phyloP scores from a whole-genome alignment of 1,140 invertebrate species.

The Lucilia sericata region DNA sequence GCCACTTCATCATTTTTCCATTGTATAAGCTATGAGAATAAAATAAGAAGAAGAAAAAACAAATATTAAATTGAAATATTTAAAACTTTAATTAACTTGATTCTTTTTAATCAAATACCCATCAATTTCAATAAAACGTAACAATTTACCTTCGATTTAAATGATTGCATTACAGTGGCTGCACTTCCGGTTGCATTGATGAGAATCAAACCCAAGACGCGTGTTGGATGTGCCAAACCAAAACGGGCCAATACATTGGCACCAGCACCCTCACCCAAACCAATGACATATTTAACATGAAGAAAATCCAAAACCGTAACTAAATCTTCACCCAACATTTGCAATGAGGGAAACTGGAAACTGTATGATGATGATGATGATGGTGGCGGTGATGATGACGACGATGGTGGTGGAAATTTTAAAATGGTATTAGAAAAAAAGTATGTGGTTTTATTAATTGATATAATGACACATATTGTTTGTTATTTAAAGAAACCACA shows the following conservation, averaged over 20 bases:
- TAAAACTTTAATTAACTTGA: not conserved
- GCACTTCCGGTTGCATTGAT: slow-evolving; percentile 91
- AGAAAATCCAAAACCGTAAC: slow-evolving; percentile 85
- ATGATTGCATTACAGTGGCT: slow-evolving; percentile 87
- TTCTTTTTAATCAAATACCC: not conserved
- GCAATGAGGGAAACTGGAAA: slow-evolving; percentile 85
- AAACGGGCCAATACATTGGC: slow-evolving; percentile 90
- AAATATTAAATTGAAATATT: slow-evolving; percentile 28
- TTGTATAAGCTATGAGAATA: slow-evolving; percentile 74
- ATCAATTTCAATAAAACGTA: slow-evolving; percentile 21
- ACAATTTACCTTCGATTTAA: slow-evolving; percentile 81
- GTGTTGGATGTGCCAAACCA: slow-evolving; percentile 81
- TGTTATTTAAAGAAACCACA: not conserved
- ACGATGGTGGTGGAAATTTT: not conserved
- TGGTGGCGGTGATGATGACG: no score
- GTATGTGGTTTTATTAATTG: not conserved
- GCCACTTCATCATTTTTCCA: slow-evolving; percentile 80
- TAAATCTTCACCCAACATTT: slow-evolving; percentile 86
- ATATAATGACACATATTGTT: not conserved
- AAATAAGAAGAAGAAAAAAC: slow-evolving; percentile 41
- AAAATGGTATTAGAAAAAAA: not conserved
- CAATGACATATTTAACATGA: slow-evolving; percentile 82
- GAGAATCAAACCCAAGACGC: slow-evolving; percentile 82
- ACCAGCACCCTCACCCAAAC: slow-evolving; percentile 89
- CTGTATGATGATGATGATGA: slow-evolving; percentile 67